Percentiles rank a stretch among this genome's conserved stretches.
These are phyloP conservation scores for Varroa destructor DNA, from an alignment of 1,140 invertebrate species.

Conservation along the genomic window DNA sequence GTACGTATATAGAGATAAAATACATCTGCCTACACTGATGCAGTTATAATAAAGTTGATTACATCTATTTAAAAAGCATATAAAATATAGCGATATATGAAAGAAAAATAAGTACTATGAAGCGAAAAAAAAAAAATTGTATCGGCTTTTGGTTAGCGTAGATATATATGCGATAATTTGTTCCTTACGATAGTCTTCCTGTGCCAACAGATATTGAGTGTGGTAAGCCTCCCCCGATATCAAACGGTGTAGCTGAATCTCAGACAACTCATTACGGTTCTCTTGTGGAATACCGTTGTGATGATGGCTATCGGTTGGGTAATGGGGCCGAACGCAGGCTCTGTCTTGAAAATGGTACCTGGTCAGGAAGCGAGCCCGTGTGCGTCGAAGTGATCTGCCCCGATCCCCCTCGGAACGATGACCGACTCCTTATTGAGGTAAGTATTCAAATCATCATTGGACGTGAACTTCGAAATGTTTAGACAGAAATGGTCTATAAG, in stretches of 20 bases:
- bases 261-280: conserved; percentile 63
- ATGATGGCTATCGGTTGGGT: conserved; percentile 57
- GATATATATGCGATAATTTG: neutral
- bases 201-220: conserved; percentile 36
- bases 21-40: too few species aligned
- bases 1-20: too few species aligned
- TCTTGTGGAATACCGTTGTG: conserved; percentile 65
- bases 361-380: conserved; percentile 55
- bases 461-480: neutral
- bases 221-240: conserved; percentile 34
- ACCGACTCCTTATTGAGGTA: conserved; percentile 28
- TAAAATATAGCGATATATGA: too few species aligned
- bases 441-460: conserved; percentile 23
- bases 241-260: conserved; percentile 32
- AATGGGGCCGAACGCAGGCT: conserved; percentile 42
- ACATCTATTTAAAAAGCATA: too few species aligned
- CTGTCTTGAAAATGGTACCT: conserved; percentile 66
- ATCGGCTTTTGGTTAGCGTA: neutral
- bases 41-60: too few species aligned
- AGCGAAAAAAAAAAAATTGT: neutral
- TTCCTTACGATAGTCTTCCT: neutral
- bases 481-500: neutral
- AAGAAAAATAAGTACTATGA: neutral
- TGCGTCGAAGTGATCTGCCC: conserved; percentile 51
- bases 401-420: conserved; percentile 25